phyloP scores from a whole-genome alignment of 2,113 vertebrate species.

The Sylvietta virens region DNA sequence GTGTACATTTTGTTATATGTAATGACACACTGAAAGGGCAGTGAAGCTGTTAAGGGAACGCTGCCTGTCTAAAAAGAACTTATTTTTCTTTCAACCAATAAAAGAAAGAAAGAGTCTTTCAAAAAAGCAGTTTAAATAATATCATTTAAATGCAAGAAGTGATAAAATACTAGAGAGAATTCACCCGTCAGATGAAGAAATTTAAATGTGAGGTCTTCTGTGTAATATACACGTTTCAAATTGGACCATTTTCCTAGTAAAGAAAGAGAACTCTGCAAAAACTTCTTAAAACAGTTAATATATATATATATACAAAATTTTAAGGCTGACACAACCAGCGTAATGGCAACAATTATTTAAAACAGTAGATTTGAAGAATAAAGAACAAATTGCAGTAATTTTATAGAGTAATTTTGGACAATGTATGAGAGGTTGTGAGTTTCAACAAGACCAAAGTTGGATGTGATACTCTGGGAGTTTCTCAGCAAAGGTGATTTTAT shows the following conservation, averaged over 20 bases:
- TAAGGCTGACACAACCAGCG: not conserved
- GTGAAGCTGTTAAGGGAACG: not conserved
- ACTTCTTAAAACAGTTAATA: not conserved
- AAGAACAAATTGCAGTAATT: not conserved
- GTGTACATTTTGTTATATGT: constrained; percentile 34
- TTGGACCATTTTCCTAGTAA: not conserved
- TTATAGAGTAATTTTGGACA: not conserved
- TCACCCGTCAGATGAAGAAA: constrained; percentile 5
- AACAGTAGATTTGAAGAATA: not conserved
- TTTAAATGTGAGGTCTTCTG: not conserved
- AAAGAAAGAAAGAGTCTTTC: not conserved
- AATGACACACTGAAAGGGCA: constrained; percentile 23
- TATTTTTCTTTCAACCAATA: constrained; percentile 29
- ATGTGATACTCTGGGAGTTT: not conserved
- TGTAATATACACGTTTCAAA: not conserved
- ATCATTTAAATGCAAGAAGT: constrained; percentile 3
- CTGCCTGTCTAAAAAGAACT: not conserved
- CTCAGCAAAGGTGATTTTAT: constrained; percentile 9
- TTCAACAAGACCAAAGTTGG: not conserved
- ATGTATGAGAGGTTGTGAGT: not conserved
- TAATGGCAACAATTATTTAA: not conserved
- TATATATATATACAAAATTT: not conserved
- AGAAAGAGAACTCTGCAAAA: not conserved
- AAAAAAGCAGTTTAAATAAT: constrained; percentile 10
- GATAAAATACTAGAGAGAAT: constrained; percentile 11